Conservation (phyloP, 2,888 invertebrate genomes). For the Dinocampus coccinellae region DNA sequence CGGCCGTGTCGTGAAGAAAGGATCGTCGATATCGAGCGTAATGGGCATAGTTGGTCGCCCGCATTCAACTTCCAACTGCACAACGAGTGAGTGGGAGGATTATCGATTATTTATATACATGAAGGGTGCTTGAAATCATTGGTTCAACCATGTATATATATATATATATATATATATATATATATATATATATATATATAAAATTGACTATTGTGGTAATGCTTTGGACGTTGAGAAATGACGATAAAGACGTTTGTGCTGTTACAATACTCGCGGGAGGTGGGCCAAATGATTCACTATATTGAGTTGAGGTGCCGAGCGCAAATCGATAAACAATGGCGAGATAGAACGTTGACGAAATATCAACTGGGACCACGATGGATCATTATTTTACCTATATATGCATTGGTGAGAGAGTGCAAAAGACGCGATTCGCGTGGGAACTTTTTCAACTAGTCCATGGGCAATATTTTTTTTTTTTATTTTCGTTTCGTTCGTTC, state of each 20-base stretch:
- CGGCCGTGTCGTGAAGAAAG: constrained; percentile 27
- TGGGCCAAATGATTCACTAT: constrained; percentile 6
- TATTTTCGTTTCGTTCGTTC: too few relatives aligned
- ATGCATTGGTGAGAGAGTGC: constrained; percentile 36
- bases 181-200: too few relatives aligned
- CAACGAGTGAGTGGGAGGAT: background rate
- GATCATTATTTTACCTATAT: constrained; percentile 30
- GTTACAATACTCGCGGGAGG: constrained; percentile 36
- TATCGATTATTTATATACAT: constrained; percentile 4
- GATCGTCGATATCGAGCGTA: constrained; percentile 21
- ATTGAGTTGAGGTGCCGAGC: constrained; percentile 18
- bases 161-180: background rate
- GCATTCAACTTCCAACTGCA: background rate
- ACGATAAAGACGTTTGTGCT: constrained; percentile 16
- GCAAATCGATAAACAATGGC: constrained; percentile 44
- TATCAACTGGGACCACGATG: constrained; percentile 39
- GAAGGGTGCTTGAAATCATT: constrained; percentile 10
- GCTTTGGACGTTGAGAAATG: constrained; percentile 22
- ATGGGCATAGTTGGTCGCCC: constrained; percentile 23
- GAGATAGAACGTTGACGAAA: constrained; percentile 45
- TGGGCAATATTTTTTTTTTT: constrained; percentile 42
- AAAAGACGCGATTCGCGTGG: constrained; percentile 53
- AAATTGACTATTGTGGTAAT: background rate
- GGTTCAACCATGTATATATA: background rate
- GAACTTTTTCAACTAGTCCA: constrained; percentile 46